A percentile compares a stretch with the other conserved stretches of the same genome.
Evolutionary conservation across 2,888 invertebrate species (phyloP).

Genomic region (Neoascia interrupta): DNA sequence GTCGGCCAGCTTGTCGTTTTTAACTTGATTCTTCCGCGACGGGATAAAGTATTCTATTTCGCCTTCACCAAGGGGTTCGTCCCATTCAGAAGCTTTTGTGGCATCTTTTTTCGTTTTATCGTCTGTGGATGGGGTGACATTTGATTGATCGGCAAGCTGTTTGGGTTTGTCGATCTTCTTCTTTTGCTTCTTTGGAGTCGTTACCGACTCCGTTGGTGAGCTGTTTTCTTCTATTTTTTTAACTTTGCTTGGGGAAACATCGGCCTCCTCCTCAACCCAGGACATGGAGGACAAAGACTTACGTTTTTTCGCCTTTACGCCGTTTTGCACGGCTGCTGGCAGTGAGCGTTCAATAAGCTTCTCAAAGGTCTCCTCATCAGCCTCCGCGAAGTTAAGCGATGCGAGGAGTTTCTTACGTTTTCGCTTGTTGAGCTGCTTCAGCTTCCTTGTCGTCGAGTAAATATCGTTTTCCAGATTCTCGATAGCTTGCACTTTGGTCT

Average conservation of each 20-base stretch:
- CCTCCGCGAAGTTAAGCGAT: constrained; percentile 75
- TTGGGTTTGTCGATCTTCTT: constrained; percentile 71
- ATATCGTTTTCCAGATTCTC: constrained; percentile 81
- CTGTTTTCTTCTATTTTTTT: constrained; percentile 34
- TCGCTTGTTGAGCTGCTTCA: constrained; percentile 80
- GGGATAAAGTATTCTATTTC: constrained; percentile 78
- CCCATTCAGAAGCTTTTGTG: constrained; percentile 77
- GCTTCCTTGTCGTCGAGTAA: constrained; percentile 75
- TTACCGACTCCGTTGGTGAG: constrained; percentile 54
- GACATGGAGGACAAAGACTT: constrained; percentile 69
- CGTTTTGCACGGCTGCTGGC: constrained; percentile 71
- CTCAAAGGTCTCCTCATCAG: constrained; percentile 76
- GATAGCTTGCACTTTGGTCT: constrained; percentile 78
- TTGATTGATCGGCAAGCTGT: constrained; percentile 75
- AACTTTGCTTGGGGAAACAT: constrained; percentile 63
- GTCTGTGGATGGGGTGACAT: constrained; percentile 38
- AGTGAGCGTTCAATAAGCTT: constrained; percentile 74
- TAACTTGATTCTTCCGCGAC: constrained; percentile 75
- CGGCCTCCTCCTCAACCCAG: constrained; percentile 75
- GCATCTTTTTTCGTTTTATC: constrained; percentile 19
- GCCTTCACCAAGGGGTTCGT: constrained; percentile 78
- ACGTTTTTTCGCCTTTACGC: constrained; percentile 73
- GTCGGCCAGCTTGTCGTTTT: constrained; percentile 72
- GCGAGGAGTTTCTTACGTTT: constrained; percentile 76
- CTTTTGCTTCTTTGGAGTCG: constrained; percentile 67